A percentile compares a stretch with the other conserved stretches of the same genome.
Evolutionary conservation across 2,888 invertebrate genomes (phyloP).

Genomic region (Empis livida): DNA sequence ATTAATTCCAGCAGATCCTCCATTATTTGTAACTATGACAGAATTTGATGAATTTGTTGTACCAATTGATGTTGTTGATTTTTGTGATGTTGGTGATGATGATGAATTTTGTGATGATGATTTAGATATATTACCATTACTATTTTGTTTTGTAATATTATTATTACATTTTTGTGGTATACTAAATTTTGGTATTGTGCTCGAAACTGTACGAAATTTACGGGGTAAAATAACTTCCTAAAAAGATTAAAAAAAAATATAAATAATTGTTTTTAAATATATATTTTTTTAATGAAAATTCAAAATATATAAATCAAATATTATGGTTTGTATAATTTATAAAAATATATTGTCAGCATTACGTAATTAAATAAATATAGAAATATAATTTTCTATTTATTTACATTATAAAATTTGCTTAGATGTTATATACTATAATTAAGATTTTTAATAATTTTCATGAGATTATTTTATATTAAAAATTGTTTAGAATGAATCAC

Average conservation of each 20-base stretch:
- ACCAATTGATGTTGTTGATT: slow-evolving; percentile 18
- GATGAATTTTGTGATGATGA: background rate
- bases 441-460: no score
- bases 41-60: slow-evolving; percentile 1
- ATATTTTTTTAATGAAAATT: background rate
- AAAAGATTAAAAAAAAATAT: slow-evolving; percentile 17
- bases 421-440: no score
- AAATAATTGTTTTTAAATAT: slow-evolving; percentile 3
- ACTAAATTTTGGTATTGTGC: slow-evolving; percentile 31
- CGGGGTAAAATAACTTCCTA: slow-evolving; percentile 71
- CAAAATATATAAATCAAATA: no score
- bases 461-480: no score
- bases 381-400: background rate
- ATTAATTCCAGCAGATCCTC: slow-evolving; percentile 14
- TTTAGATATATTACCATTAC: slow-evolving; percentile 8
- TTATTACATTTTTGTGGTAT: slow-evolving; percentile 27
- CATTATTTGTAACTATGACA: background rate
- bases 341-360: background rate
- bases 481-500: no score
- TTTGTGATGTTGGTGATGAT: slow-evolving; percentile 17
- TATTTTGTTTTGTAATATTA: slow-evolving; percentile 23
- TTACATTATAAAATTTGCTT: no score
- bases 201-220: slow-evolving; percentile 64
- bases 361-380: background rate
- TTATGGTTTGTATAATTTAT: background rate